Conservation (phyloP, 2,888 invertebrate species). For the Himalopsyche anomala region DNA sequence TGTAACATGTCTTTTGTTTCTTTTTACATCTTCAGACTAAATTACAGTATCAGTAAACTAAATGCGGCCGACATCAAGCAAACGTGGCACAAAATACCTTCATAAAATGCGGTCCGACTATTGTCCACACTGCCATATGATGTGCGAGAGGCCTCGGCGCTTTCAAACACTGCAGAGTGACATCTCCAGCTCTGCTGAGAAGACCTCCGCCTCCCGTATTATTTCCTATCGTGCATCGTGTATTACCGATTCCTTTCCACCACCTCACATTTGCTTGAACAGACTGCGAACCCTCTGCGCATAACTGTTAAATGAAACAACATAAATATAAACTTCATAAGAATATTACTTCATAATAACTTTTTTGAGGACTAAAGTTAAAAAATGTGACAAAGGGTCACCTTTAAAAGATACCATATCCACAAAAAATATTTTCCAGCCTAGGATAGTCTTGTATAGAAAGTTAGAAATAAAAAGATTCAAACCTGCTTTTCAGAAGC, state of each 20-base stretch:
- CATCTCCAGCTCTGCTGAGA: slow-evolving; percentile 90
- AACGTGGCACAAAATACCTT: slow-evolving; percentile 77
- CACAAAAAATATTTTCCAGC: too few species aligned
- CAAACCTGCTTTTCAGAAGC: slow-evolving; percentile 89
- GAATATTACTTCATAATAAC: too few species aligned
- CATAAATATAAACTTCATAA: too few species aligned
- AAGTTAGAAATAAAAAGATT: slow-evolving; percentile 65
- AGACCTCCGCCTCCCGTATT: slow-evolving; percentile 73
- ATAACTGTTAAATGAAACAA: slow-evolving; percentile 64
- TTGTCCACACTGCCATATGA: slow-evolving; percentile 94
- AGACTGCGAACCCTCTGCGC: slow-evolving; percentile 70
- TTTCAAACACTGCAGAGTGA: slow-evolving; percentile 90
- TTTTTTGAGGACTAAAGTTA: too few species aligned
- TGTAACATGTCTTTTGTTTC: too few species aligned
- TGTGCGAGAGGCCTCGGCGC: slow-evolving; percentile 93
- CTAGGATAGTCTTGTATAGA: too few species aligned
- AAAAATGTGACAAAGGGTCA: too few species aligned
- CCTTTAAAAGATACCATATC: too few species aligned
- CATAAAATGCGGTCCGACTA: slow-evolving; percentile 94
- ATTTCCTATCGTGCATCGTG: slow-evolving; percentile 63
- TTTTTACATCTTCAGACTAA: neutral
- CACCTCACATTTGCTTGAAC: slow-evolving; percentile 59
- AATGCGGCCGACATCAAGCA: neutral
- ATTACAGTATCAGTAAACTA: neutral
- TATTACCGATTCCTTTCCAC: slow-evolving; percentile 69